phyloP scores from a whole-genome alignment of 1,140 invertebrate species.

The Aphelenchoides fujianensis region DNA sequence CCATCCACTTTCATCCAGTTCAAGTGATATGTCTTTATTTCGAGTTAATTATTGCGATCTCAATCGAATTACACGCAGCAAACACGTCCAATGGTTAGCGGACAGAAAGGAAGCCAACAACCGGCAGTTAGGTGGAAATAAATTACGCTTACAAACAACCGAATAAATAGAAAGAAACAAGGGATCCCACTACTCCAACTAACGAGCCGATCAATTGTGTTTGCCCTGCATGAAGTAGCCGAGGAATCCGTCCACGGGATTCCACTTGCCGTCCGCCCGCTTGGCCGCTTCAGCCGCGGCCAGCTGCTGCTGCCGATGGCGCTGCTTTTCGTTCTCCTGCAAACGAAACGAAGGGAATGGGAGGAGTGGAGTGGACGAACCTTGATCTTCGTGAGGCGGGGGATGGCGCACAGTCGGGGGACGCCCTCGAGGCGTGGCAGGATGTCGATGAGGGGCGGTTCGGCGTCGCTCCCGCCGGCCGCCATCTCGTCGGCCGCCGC shows the following conservation, averaged over 20 bases:
- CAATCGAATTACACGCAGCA: too few relatives aligned
- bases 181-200: too few relatives aligned
- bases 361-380: neutral
- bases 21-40: too few relatives aligned
- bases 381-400: slow-evolving; percentile 18
- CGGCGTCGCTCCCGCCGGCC: neutral
- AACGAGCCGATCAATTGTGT: slow-evolving; percentile 1
- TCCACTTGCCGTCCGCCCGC: neutral
- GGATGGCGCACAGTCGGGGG: slow-evolving; percentile 14
- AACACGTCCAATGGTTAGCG: too few relatives aligned
- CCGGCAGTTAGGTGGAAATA: too few relatives aligned
- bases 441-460: slow-evolving; percentile 22
- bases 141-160: too few relatives aligned
- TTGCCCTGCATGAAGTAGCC: slow-evolving; percentile 16
- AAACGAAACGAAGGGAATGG: neutral
- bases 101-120: too few relatives aligned
- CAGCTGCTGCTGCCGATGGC: neutral
- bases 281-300: neutral
- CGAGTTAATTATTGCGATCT: too few relatives aligned
- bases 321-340: slow-evolving; percentile 7
- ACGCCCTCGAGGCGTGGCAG: slow-evolving; percentile 7
- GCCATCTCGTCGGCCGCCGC: neutral
- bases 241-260: slow-evolving; percentile 12
- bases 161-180: too few relatives aligned
- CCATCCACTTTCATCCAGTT: too few relatives aligned